Conservation (phyloP, 1,140 invertebrate species). For the Neoseiulus cucumeris region DNA sequence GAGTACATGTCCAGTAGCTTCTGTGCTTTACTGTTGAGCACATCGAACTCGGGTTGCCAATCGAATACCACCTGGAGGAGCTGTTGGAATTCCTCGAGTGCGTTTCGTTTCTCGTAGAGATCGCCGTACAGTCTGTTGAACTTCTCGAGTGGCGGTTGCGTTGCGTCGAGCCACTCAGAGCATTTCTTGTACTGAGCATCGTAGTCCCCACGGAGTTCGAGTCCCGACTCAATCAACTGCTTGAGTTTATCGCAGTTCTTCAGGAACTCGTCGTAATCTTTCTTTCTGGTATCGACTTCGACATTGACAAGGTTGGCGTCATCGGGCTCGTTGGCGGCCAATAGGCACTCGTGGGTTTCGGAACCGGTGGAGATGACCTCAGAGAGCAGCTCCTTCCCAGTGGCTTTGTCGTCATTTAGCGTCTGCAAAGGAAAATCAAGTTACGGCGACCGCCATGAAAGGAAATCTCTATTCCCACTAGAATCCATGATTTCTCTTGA, state of each 20-base stretch:
- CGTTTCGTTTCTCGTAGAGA: slow-evolving; percentile 65
- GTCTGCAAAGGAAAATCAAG: not conserved
- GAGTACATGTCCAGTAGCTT: slow-evolving; percentile 70
- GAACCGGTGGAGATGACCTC: not conserved
- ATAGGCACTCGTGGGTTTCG: not conserved
- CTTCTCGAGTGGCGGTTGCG: slow-evolving; percentile 62
- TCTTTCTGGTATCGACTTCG: slow-evolving; percentile 65
- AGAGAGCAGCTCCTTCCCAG: slow-evolving; percentile 1
- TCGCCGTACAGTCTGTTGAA: slow-evolving; percentile 73
- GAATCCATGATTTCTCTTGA: slow-evolving; percentile 27
- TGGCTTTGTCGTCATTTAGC: slow-evolving; percentile 7
- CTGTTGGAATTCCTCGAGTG: slow-evolving; percentile 69
- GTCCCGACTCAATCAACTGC: slow-evolving; percentile 58
- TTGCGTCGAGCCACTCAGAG: slow-evolving; percentile 63
- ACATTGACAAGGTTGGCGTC: slow-evolving; percentile 43
- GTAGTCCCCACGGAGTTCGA: slow-evolving; percentile 86
- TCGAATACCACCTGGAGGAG: slow-evolving; percentile 75
- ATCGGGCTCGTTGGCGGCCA: not conserved
- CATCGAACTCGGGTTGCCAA: slow-evolving; percentile 77
- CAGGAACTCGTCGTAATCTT: slow-evolving; percentile 31
- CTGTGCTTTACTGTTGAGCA: slow-evolving; percentile 74
- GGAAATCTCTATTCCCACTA: slow-evolving; percentile 23
- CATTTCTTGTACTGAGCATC: slow-evolving; percentile 79
- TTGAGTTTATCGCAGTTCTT: slow-evolving; percentile 46
- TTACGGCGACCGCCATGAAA: slow-evolving; percentile 46